phyloP scores from a whole-genome alignment of 2,797 vertebrate species.

The Urocyon cinereoargenteus region DNA sequence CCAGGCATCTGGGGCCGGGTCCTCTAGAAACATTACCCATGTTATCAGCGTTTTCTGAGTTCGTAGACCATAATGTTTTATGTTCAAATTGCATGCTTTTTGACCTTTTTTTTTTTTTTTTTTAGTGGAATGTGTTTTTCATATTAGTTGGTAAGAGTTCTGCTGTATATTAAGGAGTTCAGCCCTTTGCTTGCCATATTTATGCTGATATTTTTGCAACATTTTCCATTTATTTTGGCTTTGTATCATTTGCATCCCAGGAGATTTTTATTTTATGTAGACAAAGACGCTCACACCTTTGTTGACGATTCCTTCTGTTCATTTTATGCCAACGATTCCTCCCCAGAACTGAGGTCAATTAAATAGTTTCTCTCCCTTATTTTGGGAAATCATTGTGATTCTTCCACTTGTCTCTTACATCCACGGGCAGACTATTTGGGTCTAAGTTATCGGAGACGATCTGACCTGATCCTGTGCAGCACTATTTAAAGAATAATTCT shows the following conservation, averaged over 20 bases:
- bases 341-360: neutral
- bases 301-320: neutral
- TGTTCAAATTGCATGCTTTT: neutral
- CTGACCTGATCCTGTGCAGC: neutral
- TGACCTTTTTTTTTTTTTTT: neutral
- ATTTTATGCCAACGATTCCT: neutral
- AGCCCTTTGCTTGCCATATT: neutral
- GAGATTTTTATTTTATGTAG: neutral
- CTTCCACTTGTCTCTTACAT: neutral
- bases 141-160: neutral
- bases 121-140: neutral
- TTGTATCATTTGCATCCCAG: neutral
- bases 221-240: neutral
- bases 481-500: neutral
- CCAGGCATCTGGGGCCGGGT: rapidly evolving
- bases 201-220: neutral
- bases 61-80: neutral
- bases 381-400: neutral
- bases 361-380: neutral
- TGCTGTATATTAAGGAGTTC: neutral
- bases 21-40: neutral
- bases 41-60: neutral
- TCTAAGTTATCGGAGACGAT: neutral
- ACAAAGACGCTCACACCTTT: neutral
- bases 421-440: neutral